phyloP scores from a whole-genome alignment of 2,113 vertebrate genomes.

The Rhagologus leucostigma region DNA sequence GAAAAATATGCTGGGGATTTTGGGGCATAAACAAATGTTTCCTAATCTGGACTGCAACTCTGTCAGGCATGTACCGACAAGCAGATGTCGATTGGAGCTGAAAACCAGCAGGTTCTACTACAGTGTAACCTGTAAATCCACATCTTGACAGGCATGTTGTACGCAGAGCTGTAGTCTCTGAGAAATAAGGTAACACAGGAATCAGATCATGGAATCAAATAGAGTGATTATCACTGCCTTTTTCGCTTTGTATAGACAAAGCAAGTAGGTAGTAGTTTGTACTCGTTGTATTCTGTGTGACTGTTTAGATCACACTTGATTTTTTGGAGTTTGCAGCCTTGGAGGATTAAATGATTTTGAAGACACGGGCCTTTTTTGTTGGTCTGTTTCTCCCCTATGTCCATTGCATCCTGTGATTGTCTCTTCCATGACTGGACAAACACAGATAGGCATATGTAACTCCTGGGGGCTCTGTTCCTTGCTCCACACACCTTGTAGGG shows the following conservation, averaged over 20 bases:
- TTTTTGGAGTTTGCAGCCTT: neutral
- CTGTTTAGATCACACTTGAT: neutral
- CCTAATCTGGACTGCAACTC: slow-evolving; percentile 73
- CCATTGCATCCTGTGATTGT: neutral
- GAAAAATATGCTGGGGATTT: slow-evolving; percentile 64
- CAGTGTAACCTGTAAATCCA: slow-evolving; percentile 70
- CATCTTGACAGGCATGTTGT: slow-evolving; percentile 70
- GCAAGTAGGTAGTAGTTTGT: slow-evolving; percentile 24
- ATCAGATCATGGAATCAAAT: slow-evolving; percentile 65
- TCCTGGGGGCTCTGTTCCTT: neutral
- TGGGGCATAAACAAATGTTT: slow-evolving; percentile 71
- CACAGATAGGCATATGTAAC: neutral
- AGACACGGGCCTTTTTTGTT: neutral
- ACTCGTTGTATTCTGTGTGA: neutral
- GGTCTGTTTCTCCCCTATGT: neutral
- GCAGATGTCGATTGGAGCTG: slow-evolving; percentile 70
- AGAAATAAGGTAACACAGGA: slow-evolving; percentile 60
- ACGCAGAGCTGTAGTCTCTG: slow-evolving; percentile 59
- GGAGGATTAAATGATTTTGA: neutral
- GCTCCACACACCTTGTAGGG: neutral
- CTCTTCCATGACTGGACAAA: neutral
- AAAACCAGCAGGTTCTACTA: slow-evolving; percentile 69
- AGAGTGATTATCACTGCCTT: slow-evolving; percentile 60
- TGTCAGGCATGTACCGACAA: slow-evolving; percentile 52
- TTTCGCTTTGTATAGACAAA: neutral